Evolutionary conservation across 2,888 invertebrate genomes (phyloP).

Genomic region (Graphium colonna): DNA sequence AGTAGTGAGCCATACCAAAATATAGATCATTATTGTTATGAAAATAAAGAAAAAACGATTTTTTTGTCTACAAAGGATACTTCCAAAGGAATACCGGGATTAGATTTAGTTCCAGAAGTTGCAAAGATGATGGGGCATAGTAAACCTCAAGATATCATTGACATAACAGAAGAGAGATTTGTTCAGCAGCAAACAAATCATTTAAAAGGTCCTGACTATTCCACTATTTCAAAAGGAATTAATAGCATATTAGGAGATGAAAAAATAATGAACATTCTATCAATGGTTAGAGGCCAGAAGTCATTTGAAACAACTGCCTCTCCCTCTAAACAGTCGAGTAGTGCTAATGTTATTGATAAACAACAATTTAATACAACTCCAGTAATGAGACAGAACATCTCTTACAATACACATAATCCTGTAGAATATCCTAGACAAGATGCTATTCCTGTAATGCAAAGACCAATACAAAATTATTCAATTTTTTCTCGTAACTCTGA

Average conservation of each 20-base stretch:
- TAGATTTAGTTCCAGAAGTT: constrained; percentile 82
- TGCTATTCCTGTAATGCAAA: constrained; percentile 19
- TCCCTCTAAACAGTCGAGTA: constrained; percentile 3
- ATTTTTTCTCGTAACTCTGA: constrained; percentile 39
- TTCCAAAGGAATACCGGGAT: constrained; percentile 84
- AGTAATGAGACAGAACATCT: constrained; percentile 41
- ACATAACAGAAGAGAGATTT: constrained; percentile 48
- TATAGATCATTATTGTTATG: constrained; percentile 32
- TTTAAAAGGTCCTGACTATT: constrained; percentile 65
- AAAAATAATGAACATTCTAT: constrained; percentile 81
- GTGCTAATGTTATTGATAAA: neutral
- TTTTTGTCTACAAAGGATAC: constrained; percentile 53
- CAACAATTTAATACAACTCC: constrained; percentile 27
- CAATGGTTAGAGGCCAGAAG: constrained; percentile 52
- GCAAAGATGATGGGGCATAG: constrained; percentile 28
- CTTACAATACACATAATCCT: constrained; percentile 21
- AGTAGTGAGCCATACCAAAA: constrained; percentile 48
- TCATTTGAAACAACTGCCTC: constrained; percentile 3
- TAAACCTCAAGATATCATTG: constrained; percentile 50
- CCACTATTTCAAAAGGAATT: constrained; percentile 82
- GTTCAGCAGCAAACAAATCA: constrained; percentile 25
- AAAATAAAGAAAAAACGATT: constrained; percentile 38
- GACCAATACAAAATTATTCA: constrained; percentile 37
- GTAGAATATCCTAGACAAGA: constrained; percentile 26
- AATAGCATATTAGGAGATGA: constrained; percentile 82